phyloP scores from a whole-genome alignment of 2,888 invertebrate genomes.

The Ligdia adustata region DNA sequence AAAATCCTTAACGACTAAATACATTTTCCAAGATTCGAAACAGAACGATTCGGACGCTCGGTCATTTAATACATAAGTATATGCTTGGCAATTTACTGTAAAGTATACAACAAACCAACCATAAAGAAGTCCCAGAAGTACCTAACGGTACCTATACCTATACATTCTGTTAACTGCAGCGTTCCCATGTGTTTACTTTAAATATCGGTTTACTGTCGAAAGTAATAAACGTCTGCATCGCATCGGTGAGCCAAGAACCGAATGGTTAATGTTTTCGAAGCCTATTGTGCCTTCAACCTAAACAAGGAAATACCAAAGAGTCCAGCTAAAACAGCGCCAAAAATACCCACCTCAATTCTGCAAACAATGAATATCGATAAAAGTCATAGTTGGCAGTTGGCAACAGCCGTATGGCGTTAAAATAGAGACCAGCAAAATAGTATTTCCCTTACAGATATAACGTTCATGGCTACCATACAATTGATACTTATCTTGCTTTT shows the following conservation, averaged over 20 bases:
- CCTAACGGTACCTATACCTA: not conserved
- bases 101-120: not conserved
- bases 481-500: no score
- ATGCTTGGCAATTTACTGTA: no score
- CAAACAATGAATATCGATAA: slow-evolving; percentile 44
- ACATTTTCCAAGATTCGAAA: no score
- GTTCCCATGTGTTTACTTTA: slow-evolving; percentile 22
- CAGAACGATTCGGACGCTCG: no score
- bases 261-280: slow-evolving; percentile 46
- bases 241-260: slow-evolving; percentile 41
- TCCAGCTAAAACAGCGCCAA: slow-evolving; percentile 58
- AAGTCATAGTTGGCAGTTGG: slow-evolving; percentile 34
- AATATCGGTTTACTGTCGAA: slow-evolving; percentile 42
- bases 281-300: slow-evolving; percentile 51
- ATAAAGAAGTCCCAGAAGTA: not conserved
- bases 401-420: slow-evolving; percentile 26
- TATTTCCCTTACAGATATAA: slow-evolving; percentile 6
- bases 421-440: slow-evolving; percentile 14
- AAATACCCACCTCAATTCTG: slow-evolving; percentile 58
- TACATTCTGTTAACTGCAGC: slow-evolving; percentile 13
- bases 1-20: no score
- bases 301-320: slow-evolving; percentile 65
- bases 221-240: slow-evolving; percentile 44
- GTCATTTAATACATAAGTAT: no score
- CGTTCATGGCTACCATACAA: no score